These are phyloP conservation scores for Astreopora myriophthalma DNA, from an alignment of 64 coral and sea anemone species.

Conservation along the genomic window DNA sequence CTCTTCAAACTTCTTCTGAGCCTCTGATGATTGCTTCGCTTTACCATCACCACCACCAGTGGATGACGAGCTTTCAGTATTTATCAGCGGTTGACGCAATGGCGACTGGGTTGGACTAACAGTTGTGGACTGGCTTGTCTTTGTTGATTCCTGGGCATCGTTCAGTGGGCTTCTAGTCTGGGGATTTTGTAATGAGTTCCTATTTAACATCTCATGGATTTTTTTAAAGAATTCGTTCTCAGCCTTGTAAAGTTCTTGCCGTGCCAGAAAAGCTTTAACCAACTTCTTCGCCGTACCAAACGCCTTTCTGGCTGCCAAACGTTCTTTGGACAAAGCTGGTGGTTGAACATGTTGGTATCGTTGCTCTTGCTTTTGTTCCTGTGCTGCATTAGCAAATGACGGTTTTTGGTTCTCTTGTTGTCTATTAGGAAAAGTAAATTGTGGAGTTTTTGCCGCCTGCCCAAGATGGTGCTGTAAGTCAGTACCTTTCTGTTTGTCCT, in stretches of 20 bases:
- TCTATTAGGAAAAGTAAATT: background rate
- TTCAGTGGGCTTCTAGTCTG: background rate
- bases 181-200: constrained; percentile 9
- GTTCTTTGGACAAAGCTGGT: constrained; percentile 45
- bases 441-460: background rate
- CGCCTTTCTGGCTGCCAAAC: constrained; percentile 75
- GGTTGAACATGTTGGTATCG: background rate
- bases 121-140: background rate
- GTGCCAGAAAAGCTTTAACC: constrained; percentile 79
- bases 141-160: background rate
- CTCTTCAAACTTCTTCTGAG: constrained; percentile 70
- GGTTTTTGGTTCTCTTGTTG: background rate
- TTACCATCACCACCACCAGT: background rate
- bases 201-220: constrained; percentile 87
- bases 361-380: constrained; percentile 9
- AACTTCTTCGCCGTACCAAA: constrained; percentile 88
- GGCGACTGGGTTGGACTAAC: constrained; percentile 8
- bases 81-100: background rate
- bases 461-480: too few species aligned
- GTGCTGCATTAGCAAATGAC: constrained; percentile 18
- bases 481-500: background rate
- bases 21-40: constrained; percentile 30
- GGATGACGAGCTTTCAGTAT: background rate
- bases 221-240: constrained; percentile 86
- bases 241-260: constrained; percentile 88